Evolutionary conservation across 64 coral and sea anemone genomes (phyloP), one percentile per base, ranked within the genome.

Genomic region (Pocillopora verrucosa): DNA sequence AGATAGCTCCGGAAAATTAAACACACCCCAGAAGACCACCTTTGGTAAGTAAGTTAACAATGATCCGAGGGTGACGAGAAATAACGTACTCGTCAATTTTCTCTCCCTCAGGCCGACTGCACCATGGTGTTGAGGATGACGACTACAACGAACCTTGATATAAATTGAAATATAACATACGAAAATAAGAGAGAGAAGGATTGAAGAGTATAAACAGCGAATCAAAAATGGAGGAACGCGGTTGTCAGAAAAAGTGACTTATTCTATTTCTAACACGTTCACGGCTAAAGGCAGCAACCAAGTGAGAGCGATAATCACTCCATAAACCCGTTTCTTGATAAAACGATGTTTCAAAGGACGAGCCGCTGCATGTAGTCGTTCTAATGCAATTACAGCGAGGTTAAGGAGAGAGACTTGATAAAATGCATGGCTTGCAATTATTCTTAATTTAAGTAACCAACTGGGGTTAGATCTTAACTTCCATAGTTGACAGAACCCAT

Each of bases 21-120:
- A 75, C 19, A 75, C 19, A 17, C 10, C 10, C 17, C 12, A 1
- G 11, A 75, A 75, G 16, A 51, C 7, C 41, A 51, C 41, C 41
- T 51, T 51, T 45, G 74, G 74, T 19, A 76, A 16, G 17, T 25
- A 76, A 14, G 19, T 13, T 11, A 76, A 20, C 17, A 76, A 19
- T 38, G 74, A 76, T 51, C 16, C 74, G 1, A 76, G 16, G 41
- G 74, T 76, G 12, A 45, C 36, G 2, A 76, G 36, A 12, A 76
- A 76, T 37, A 76, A 76, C 51, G 74, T 76, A 7, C 36, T 25
- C 4, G 74, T 76, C 74, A 76, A 34, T 76, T 76, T 76, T 76
- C 74, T 45, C 37, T 73, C 20, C 30, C n/a, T 73, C 41, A 0
- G 41, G n/a, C 20, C 12, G 10, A 20, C 10, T 73, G 69, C 69